Evolutionary conservation across 2,797 vertebrate genomes (phyloP).

Genomic region (Mormyrops boulengeri): DNA sequence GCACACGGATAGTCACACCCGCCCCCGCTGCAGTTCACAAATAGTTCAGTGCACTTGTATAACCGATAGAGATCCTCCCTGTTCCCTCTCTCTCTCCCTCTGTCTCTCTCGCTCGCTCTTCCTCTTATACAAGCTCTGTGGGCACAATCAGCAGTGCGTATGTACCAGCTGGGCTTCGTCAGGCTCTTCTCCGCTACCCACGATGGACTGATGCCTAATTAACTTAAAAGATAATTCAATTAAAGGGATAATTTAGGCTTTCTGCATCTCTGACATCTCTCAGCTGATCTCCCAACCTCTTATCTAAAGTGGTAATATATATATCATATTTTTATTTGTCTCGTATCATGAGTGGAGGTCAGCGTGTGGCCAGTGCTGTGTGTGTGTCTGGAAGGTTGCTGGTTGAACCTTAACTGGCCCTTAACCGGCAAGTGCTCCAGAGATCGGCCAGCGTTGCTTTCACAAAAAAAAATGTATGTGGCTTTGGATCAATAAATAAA

Average conservation of each 20-base stretch:
- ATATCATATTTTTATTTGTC: not conserved
- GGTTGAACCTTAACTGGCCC: not conserved
- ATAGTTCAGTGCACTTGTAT: conserved; percentile 46
- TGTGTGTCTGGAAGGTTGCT: not conserved
- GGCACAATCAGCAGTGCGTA: not conserved
- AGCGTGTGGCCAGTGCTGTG: not conserved
- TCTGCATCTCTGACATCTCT: not conserved
- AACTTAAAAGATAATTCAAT: conserved; percentile 9
- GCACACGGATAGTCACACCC: conserved; percentile 19
- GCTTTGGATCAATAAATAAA: not conserved
- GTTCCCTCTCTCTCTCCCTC: not conserved
- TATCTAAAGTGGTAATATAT: not conserved
- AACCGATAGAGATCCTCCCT: not conserved
- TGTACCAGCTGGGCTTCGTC: not conserved
- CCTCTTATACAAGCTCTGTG: not conserved
- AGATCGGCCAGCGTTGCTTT: not conserved
- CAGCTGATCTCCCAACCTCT: not conserved
- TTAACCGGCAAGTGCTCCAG: not conserved
- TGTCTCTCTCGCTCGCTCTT: not conserved
- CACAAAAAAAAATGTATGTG: not conserved
- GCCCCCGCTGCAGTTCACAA: conserved; percentile 52
- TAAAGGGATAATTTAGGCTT: not conserved
- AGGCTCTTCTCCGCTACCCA: not conserved
- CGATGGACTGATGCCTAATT: conserved; percentile 4
- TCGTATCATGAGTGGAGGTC: not conserved